Percentiles rank a stretch among this genome's conserved stretches.
phyloP scores from a whole-genome alignment of 1,140 invertebrate genomes.

The Diploscapter pachys region DNA sequence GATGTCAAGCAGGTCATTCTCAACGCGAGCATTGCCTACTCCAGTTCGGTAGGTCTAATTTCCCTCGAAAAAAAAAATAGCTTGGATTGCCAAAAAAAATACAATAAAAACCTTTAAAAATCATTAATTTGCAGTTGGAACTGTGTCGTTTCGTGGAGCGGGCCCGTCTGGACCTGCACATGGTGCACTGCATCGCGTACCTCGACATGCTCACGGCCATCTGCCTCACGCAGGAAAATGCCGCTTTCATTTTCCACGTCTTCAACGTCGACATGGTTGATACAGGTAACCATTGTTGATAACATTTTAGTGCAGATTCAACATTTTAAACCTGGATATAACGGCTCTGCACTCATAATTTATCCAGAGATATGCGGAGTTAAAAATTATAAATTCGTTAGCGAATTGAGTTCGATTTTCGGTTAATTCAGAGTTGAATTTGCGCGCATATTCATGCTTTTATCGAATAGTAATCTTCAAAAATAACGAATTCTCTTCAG shows the following conservation, averaged over 20 bases:
- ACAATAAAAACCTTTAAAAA: neutral
- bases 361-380: conserved; percentile 7
- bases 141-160: conserved; percentile 24
- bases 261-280: conserved; percentile 6
- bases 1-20: conserved; percentile 9
- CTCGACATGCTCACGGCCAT: conserved; percentile 19
- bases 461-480: no score
- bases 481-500: no score
- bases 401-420: neutral
- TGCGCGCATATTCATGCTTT: no score
- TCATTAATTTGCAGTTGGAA: conserved; percentile 20
- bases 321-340: neutral
- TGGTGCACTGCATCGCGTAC: conserved; percentile 18
- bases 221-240: conserved; percentile 12
- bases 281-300: neutral
- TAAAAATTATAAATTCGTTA: neutral
- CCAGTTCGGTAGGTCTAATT: conserved; percentile 19
- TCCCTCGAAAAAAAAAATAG: neutral
- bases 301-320: conserved; percentile 7
- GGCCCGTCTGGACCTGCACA: conserved; percentile 8
- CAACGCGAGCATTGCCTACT: neutral
- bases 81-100: neutral
- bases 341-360: neutral
- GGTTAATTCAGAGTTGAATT: conserved; percentile 6
- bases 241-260: conserved; percentile 18